Base-by-base conservation (phyloP, 2,113 vertebrate genomes). In the Pitta sordida region DNA sequence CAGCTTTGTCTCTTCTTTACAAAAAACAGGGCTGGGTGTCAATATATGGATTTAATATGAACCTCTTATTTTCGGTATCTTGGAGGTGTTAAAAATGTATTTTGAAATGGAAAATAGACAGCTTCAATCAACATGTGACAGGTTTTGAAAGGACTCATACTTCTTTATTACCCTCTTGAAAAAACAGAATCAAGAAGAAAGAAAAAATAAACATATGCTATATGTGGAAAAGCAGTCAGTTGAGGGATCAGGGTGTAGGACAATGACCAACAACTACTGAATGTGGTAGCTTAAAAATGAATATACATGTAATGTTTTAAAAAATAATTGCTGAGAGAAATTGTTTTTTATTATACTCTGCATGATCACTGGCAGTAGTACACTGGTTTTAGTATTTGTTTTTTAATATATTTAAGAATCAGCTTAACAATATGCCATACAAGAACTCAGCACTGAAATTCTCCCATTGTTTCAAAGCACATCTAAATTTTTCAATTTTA, bases 21-120 rank as follows among this genome's bases (percentile, higher is more conserved):
- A 79, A 77, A 59, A 91, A 82, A 6, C 32, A 53, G 43, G 36
- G 41, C 13, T 69, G 39, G 10, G 48, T 83, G 62, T 90, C 84
- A 87, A 83, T 92, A 94, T 80, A 83, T 80, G 65, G 81, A 92
- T 94, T 92, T 73, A 87, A 79, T n/a, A 87, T 9, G 52, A 85
- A 84, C 7, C 29, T 79, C 24, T 78, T 49, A 68, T 75, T 89
- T 75, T 73, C 29, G 27, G 21, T 44, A 59, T 84, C 48, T 68
- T 82, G 43, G 49, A 94, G 73, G 44, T 70, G 74, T 75, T 49
- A 56, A 79, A 88, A 90, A 73, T 7, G 13, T 73, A 75, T 76
- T 92, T 95, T 94, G 78, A 87, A 91, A 85, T 89, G 84, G 78
- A 91, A 94, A 94, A 87, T 4, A 93, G 88, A 89, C 75, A 91